phyloP scores from a whole-genome alignment of 1,140 invertebrate species.

The Diachasma alloeum region DNA sequence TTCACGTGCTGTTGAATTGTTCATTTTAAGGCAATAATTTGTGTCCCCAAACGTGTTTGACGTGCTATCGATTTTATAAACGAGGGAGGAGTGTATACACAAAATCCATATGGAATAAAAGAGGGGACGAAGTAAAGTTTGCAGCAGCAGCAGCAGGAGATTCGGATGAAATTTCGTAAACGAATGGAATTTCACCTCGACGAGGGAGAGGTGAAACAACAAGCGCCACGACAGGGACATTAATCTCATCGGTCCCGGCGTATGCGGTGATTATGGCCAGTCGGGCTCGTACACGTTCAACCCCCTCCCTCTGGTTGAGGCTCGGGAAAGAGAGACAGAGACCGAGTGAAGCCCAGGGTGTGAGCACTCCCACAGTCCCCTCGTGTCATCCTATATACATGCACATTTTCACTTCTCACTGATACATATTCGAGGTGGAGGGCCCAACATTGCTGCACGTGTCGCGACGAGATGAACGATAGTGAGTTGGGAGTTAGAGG shows the following conservation, averaged over 20 bases:
- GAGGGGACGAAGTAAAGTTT: not conserved
- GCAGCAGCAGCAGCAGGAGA: not conserved
- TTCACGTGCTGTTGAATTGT: not conserved
- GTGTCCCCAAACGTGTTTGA: not conserved
- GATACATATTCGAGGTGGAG: not conserved
- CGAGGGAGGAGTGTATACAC: not conserved
- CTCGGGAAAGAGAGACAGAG: not conserved
- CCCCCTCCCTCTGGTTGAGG: not conserved
- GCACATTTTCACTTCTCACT: not conserved
- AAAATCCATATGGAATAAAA: not conserved
- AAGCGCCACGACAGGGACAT: slow-evolving; percentile 37
- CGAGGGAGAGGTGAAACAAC: slow-evolving; percentile 26
- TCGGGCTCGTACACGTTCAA: slow-evolving; percentile 35
- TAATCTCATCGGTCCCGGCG: slow-evolving; percentile 54
- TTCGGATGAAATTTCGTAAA: slow-evolving; percentile 21
- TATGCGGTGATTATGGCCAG: slow-evolving; percentile 49
- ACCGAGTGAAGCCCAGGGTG: not conserved
- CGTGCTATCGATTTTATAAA: slow-evolving; percentile 10
- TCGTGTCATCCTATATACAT: not conserved
- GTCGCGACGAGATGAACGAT: not conserved
- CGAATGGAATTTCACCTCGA: slow-evolving; percentile 24
- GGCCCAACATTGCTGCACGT: not conserved
- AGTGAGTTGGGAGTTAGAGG: not conserved
- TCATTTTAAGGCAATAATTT: not conserved
- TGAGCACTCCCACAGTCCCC: not conserved